Base-by-base conservation (phyloP, 2,113 vertebrate species). In the Pedionomus torquatus region DNA sequence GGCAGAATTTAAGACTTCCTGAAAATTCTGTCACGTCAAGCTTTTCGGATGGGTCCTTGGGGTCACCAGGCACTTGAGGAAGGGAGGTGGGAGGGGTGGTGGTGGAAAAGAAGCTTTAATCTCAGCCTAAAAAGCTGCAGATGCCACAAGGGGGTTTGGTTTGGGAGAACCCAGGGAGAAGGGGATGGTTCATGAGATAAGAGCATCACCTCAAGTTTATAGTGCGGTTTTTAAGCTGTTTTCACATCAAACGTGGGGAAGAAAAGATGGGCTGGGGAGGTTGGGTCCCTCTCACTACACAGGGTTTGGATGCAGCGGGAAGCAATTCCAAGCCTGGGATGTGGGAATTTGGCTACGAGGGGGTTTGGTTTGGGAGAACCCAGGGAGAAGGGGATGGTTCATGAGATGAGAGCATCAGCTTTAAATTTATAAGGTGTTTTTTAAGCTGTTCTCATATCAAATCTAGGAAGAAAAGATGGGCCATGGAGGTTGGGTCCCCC, bases 1-100 rank as follows among this genome's bases (percentile, higher is more conserved):
- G 25, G 89, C 46, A 63, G 72, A 63, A 87, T 70, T 95, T 51
- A 81, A 95, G 87, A 68, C 30, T 91, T 91, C 69, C 89, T 94
- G 89, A 87, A 75, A 95, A 76, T 64, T 49, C 17, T 17, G 43
- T 39, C 51, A 25, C 90, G 39, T 30, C 25, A n/a, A 81, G 25
- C 17, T 41, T 75, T 78, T 55, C 55, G 20, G 48, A 54, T 2
- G n/a, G 58, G 15, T 57, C 80, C 78, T 61, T 1, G 0, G 17
- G 14, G 16, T n/a, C 65, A 26, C 24, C 0, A 0, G 61, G 17
- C n/a, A 12, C 55, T 72, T 7, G 15, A 7, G 6, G 43, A 13
- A 44, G 43, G 37, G 72, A 41, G 41, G 41, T 44, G 44, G 70
- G 15, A 13, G 55, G 39, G 17, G 17, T 3, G 37, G 20, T 19